These are phyloP conservation scores for Misgurnus anguillicaudatus DNA, from an alignment of 2,113 vertebrate species.

Conservation along the genomic window DNA sequence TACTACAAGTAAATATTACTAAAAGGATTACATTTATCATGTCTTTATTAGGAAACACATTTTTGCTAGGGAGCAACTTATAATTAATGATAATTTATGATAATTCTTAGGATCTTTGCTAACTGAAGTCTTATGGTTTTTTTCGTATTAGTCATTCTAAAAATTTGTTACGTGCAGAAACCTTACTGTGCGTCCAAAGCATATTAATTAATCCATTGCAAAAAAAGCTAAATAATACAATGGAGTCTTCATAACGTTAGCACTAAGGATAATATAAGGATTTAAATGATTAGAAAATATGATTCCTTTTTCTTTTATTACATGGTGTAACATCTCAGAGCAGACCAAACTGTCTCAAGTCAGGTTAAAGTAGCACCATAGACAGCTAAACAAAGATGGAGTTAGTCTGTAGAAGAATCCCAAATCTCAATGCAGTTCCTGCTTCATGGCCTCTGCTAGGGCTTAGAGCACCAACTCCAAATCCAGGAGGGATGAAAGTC, in stretches of 20 bases:
- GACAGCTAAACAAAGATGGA: constrained; percentile 39
- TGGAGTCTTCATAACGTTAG: too few relatives aligned
- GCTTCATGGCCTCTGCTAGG: constrained; percentile 37
- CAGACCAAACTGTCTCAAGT: not conserved
- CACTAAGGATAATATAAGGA: not conserved
- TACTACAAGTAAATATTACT: not conserved
- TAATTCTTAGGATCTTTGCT: too few relatives aligned
- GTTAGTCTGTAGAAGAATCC: constrained; percentile 37
- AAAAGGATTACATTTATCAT: not conserved
- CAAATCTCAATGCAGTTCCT: constrained; percentile 28
- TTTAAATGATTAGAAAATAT: not conserved
- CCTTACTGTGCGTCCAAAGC: too few relatives aligned
- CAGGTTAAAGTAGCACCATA: constrained; percentile 48
- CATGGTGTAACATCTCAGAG: not conserved
- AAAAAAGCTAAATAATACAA: too few relatives aligned
- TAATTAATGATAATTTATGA: too few relatives aligned
- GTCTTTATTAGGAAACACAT: not conserved
- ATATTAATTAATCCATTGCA: too few relatives aligned
- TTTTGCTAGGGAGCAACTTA: not conserved
- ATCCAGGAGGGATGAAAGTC: constrained; percentile 66
- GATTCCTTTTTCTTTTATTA: not conserved
- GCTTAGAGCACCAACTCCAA: constrained; percentile 27
- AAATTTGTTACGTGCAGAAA: too few relatives aligned
- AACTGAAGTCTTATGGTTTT: too few relatives aligned
- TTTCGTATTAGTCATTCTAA: too few relatives aligned